These are phyloP conservation scores for Falco peregrinus DNA, from an alignment of 2,797 vertebrate genomes.

Conservation along the genomic window DNA sequence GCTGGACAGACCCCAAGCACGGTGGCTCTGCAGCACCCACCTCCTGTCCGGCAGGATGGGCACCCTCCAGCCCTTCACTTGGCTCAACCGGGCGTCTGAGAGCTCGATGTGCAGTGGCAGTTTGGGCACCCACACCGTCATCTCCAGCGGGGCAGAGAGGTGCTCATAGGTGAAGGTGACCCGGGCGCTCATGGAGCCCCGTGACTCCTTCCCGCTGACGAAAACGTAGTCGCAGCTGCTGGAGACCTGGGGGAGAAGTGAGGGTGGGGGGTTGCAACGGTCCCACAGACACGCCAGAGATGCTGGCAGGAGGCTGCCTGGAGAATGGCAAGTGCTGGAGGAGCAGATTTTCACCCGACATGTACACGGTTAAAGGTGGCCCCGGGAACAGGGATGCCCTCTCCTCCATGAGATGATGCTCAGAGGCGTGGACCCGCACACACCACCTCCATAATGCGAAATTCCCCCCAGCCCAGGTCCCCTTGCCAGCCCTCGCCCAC, in stretches of 20 bases:
- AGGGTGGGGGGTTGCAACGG: background rate
- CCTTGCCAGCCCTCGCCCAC: background rate
- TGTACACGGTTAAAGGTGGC: fast-evolving
- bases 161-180: conserved; percentile 96
- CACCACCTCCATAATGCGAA: fast-evolving
- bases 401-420: fast-evolving
- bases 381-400: background rate
- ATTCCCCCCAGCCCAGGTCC: background rate
- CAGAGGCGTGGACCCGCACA: background rate
- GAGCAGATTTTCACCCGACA: fast-evolving
- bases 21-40: conserved; percentile 60
- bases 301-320: background rate
- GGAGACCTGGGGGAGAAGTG: conserved; percentile 84
- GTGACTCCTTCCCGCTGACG: conserved; percentile 95
- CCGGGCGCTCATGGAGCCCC: conserved; percentile 93
- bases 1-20: background rate
- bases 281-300: background rate
- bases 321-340: background rate
- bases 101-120: conserved; percentile 93
- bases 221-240: conserved; percentile 97
- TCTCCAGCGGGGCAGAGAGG: conserved; percentile 90
- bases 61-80: conserved; percentile 99
- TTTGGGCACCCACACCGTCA: conserved; percentile 97
- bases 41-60: conserved; percentile 93
- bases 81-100: conserved; percentile 88